Evolutionary conservation across 92 coral and sea anemone species (phyloP), one percentile per base, ranked within the genome.

Genomic region (Siderastrea radians): DNA sequence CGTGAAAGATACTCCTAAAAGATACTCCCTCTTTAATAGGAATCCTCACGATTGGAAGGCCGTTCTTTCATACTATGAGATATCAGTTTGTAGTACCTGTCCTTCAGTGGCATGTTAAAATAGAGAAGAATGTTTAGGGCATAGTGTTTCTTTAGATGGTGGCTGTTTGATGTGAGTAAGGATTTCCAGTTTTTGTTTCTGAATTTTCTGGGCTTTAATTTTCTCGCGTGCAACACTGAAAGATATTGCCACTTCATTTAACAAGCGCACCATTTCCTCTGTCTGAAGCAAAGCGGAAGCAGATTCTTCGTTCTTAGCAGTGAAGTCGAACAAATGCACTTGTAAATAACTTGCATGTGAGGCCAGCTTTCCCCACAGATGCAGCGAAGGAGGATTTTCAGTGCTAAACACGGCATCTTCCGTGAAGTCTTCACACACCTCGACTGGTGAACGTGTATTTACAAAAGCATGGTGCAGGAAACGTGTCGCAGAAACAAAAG

Each of bases 51-150:
- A 38, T 89, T 64, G 16, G 62, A 5, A 6, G 47, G 38, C 15
- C 51, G 51, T 12, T 68, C 52, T 61, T 48, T 78, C 90, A 93
- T 93, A 68, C 96, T 87, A 48, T 85, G 90, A 38, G 88, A 93
- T 38, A 87, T 72, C 11, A 92, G 55, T 46, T 84, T 93, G 84
- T 60, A 91, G 13, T 92, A 15, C 50, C 47, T 47, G 38, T 67
- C 66, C 47, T 68, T 79, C 13, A 93, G 67, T 7, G 96, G 96
- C 49, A 93, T 62, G n/a, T 91, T 84, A 67, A 91, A 87, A 44
- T 73, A 59, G 48, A 80, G 72, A 26, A 91, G 82, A 19, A 85
- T 48, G 16, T 83, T 81, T n/a, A n/a, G n/a, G n/a, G n/a, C n/a
- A n/a, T 58, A 87, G 45, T 72, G 62, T 78, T 78, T 88, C 90